Base-by-base conservation (phyloP, 2,888 invertebrate genomes). In the Perdita meconis region DNA sequence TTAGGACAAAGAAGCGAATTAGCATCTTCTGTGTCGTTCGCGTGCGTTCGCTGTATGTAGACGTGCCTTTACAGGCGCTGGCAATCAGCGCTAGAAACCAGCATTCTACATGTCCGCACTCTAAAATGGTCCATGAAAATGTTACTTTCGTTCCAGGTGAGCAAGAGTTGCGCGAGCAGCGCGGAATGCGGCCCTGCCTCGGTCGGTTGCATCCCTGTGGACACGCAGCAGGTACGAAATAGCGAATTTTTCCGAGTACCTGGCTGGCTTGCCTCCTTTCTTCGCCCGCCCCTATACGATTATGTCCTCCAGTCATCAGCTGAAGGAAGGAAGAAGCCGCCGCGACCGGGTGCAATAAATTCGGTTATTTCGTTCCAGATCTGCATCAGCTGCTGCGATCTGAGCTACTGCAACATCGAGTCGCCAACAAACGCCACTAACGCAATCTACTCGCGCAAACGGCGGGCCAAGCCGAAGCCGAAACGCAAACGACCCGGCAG, bases 381-480 rank as follows among this genome's bases (percentile, higher is more conserved):
- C 89, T 95, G 95, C 89, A 94, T 94, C 71, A 94, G 94, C 75
- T 95, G 95, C 89, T 95, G 95, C 89, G 95, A 95, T 88, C 93
- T 94, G 88, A 94, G 94, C 91, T 95, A 95, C 92, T 94, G 94
- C 93, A 94, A 95, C 92, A 92, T 93, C 79, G 93, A 94, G 82
- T 94, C 94, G 69, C 95, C 95, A 56, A 94, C 94, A n/a, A 94
- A 95, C 90, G 93, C 94, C 63, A 93, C 93, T 5, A 94, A 93
- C 76, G 94, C 94, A 19, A 91, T 93, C 63, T 94, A 93, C 81
- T 89, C 91, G 70, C 89, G 89, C 19, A 92, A 90, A 75, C 87
- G 92, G 70, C 90, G 86, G 22, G 85, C 85, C 57, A 90, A 89
- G 83, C 86, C 90, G 73, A 89, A 88, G 82, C 70, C 87, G 51